A percentile compares a stretch with the other conserved stretches of the same genome.
Conservation (phyloP, 2,888 invertebrate genomes). For the Malacosoma neustria region DNA sequence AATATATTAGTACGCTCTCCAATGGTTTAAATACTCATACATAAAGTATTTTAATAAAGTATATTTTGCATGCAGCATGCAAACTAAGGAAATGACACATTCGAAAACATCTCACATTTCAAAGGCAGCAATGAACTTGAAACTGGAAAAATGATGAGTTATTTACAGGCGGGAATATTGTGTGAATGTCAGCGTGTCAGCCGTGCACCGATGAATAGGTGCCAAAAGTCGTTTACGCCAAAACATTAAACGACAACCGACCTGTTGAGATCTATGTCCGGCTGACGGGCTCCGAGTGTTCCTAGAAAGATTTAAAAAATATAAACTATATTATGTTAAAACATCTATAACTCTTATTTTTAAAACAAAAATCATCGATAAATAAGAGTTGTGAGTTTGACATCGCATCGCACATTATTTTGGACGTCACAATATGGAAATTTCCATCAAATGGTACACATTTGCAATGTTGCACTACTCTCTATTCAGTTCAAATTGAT, state of each 20-base stretch:
- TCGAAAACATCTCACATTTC: not conserved
- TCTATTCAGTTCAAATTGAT: too few relatives aligned
- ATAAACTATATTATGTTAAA: not conserved
- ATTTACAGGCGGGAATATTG: conserved; percentile 25
- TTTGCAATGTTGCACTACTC: too few relatives aligned
- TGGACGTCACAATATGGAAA: too few relatives aligned
- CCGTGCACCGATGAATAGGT: conserved; percentile 14
- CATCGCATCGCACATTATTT: too few relatives aligned
- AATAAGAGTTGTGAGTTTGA: too few relatives aligned
- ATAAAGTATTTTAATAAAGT: not conserved
- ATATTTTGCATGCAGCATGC: not conserved
- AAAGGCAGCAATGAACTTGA: not conserved
- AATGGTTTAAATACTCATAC: too few relatives aligned
- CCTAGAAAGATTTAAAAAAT: conserved; percentile 32
- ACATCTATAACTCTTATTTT: not conserved
- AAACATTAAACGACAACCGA: conserved; percentile 27
- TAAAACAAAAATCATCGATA: too few relatives aligned
- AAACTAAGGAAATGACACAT: not conserved
- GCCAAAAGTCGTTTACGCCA: conserved; percentile 31
- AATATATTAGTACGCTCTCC: too few relatives aligned
- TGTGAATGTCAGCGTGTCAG: conserved; percentile 12
- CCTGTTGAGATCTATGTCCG: conserved; percentile 56
- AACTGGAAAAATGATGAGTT: conserved; percentile 6
- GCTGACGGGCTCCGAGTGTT: conserved; percentile 35
- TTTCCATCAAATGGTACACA: too few relatives aligned